Evolutionary conservation across 2,888 invertebrate genomes (phyloP), one percentile per base, ranked within the genome.

Genomic region (Nycteola revayana): DNA sequence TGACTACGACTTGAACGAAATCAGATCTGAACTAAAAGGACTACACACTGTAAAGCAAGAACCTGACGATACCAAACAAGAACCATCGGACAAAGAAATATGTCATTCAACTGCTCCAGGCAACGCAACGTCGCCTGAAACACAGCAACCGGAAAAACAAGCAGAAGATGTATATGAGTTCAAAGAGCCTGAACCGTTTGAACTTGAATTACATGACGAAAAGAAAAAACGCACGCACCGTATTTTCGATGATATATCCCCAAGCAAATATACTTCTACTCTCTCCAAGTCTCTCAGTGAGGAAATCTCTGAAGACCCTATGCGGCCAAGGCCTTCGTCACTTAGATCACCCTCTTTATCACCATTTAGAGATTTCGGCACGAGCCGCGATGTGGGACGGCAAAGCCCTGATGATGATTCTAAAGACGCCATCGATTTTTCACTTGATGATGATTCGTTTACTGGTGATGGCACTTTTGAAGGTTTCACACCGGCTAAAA

Each of bases 161-260:
- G 60, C 87, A 0, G 89, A 89, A 56, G 96, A 96, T 67, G 93
- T 96, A 41, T 96, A 96, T 65, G 96, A 96, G 75, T 96, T 96
- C 66, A 96, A 96, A 73, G 96, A 96, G 74, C 95, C 95, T 0
- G 96, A 96, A 73, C 95, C 96, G 0, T 96, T 96, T 66, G 95
- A 96, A 70, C 92, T 95, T 52, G 95, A 96, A 76, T 90, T 93
- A 5, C 91, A 94, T 34, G 83, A 90, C 56, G 85, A 89, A 50
- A 89, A 89, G 56, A 90, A 89, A 59, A 90, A 87, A 50, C 75
- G 88, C 27, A 79, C 83, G 11, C 86, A 89, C 64, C 75, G 89
- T 24, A 84, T 90, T 37, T 89, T 90, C 40, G 90, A 90, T 42
- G 89, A 89, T 30, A 84, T 88, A 32, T 89, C 89, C 0, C 89